phyloP scores from a whole-genome alignment of 2,797 vertebrate genomes.

The Anabacerthia variegaticeps region DNA sequence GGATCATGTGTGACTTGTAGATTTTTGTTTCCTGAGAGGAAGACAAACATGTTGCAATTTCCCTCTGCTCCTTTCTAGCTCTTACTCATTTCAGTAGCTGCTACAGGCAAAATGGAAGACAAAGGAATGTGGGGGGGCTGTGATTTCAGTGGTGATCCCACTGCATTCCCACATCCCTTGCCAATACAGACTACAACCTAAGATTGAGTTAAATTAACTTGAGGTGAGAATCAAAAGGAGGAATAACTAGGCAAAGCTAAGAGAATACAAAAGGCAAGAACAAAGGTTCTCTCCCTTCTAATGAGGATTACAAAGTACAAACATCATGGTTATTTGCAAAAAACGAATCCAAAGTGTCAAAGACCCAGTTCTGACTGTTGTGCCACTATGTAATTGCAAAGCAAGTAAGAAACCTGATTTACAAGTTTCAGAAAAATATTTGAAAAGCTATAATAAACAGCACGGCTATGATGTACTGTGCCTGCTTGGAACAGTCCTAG shows the following conservation, averaged over 20 bases:
- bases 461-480: background rate
- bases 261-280: background rate
- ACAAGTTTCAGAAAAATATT: background rate
- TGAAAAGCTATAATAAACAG: background rate
- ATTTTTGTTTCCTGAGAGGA: background rate
- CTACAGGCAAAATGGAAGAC: background rate
- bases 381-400: background rate
- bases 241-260: background rate
- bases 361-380: background rate
- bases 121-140: background rate
- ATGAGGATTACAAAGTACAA: background rate
- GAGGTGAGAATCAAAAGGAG: background rate
- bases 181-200: background rate
- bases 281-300: background rate
- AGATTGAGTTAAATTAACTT: background rate
- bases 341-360: background rate
- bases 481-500: background rate
- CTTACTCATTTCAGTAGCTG: background rate
- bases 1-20: fast-evolving
- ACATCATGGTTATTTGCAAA: background rate
- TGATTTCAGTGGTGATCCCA: background rate
- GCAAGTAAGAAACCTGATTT: background rate
- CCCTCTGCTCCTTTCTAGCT: background rate
- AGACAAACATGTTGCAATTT: background rate
- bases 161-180: background rate